Evolutionary conservation across 2,113 vertebrate genomes (phyloP).

Genomic region (Carassius auratus): DNA sequence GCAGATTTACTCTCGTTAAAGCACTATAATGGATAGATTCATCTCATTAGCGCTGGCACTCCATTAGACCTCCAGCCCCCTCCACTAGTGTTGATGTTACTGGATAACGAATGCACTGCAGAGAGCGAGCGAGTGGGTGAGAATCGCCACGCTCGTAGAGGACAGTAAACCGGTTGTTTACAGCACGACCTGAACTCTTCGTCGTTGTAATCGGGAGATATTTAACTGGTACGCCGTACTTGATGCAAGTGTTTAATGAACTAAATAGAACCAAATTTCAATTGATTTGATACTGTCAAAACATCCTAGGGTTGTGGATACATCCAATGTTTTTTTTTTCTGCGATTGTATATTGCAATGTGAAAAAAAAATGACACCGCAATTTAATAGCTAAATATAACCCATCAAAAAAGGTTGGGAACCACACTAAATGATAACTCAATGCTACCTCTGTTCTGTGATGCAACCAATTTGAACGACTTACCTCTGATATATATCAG

Average conservation of each 20-base stretch:
- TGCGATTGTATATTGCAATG: no score
- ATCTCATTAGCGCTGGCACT: slow-evolving; percentile 62
- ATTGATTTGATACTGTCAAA: slow-evolving; percentile 39
- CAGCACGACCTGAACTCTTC: slow-evolving; percentile 24
- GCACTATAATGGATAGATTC: slow-evolving; percentile 68
- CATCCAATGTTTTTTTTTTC: no score
- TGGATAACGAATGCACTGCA: slow-evolving; percentile 12
- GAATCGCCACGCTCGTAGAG: not conserved
- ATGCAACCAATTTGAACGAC: not conserved
- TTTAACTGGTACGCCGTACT: not conserved
- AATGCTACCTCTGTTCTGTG: not conserved
- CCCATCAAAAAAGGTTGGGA: no score
- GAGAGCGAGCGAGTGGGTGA: slow-evolving; percentile 4
- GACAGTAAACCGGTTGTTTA: slow-evolving; percentile 52
- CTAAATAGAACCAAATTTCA: slow-evolving; percentile 31
- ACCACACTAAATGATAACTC: not conserved
- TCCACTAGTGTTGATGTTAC: slow-evolving; percentile 2
- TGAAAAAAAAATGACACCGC: no score
- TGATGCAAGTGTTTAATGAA: slow-evolving; percentile 32
- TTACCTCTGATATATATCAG: slow-evolving; percentile 16
- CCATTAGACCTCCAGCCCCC: slow-evolving; percentile 47
- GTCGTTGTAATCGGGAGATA: not conserved
- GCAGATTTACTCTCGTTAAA: slow-evolving; percentile 67
- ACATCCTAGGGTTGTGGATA: not conserved
- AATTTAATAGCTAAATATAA: no score